Evolutionary conservation across 2,888 invertebrate species (phyloP).

Genomic region (Drosophila macrospina): DNA sequence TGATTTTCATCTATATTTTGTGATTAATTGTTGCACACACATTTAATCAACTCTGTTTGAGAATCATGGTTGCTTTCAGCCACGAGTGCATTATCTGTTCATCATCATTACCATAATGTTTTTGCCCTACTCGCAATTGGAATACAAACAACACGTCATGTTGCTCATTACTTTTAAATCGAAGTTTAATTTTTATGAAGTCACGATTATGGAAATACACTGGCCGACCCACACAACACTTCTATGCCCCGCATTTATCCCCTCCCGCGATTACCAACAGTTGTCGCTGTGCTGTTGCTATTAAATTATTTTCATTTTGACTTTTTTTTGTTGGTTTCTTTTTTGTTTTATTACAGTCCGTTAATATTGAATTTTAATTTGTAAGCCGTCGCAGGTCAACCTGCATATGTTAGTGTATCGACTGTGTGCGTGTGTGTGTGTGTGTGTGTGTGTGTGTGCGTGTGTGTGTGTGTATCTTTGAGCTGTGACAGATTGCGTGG

Average conservation of each 20-base stretch:
- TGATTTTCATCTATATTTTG: slow-evolving; percentile 6
- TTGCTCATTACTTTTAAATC: slow-evolving; percentile 81
- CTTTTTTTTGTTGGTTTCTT: slow-evolving; percentile 27
- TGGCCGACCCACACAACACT: slow-evolving; percentile 40
- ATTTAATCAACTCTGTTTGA: slow-evolving; percentile 20
- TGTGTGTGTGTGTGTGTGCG: slow-evolving; percentile 9
- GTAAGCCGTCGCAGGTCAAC: slow-evolving; percentile 65
- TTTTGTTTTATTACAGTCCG: slow-evolving; percentile 56
- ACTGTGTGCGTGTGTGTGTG: neutral
- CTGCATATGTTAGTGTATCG: slow-evolving; percentile 48
- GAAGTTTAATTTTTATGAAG: slow-evolving; percentile 84
- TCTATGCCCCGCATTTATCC: slow-evolving; percentile 4
- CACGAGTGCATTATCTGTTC: slow-evolving; percentile 50
- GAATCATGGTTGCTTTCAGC: slow-evolving; percentile 8
- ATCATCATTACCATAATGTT: slow-evolving; percentile 54
- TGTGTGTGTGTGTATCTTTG: slow-evolving; percentile 59
- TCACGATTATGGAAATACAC: slow-evolving; percentile 83
- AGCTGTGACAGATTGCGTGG: slow-evolving; percentile 74
- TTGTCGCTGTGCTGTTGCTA: slow-evolving; percentile 24
- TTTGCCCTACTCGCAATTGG: slow-evolving; percentile 20
- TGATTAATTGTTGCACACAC: neutral
- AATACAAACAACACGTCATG: slow-evolving; percentile 60
- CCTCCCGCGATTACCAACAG: neutral
- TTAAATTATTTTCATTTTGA: slow-evolving; percentile 62
- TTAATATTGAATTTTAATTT: slow-evolving; percentile 84